Evolutionary conservation across 2,113 vertebrate genomes (phyloP).

Genomic region (Xenotilapia flavipinnis): DNA sequence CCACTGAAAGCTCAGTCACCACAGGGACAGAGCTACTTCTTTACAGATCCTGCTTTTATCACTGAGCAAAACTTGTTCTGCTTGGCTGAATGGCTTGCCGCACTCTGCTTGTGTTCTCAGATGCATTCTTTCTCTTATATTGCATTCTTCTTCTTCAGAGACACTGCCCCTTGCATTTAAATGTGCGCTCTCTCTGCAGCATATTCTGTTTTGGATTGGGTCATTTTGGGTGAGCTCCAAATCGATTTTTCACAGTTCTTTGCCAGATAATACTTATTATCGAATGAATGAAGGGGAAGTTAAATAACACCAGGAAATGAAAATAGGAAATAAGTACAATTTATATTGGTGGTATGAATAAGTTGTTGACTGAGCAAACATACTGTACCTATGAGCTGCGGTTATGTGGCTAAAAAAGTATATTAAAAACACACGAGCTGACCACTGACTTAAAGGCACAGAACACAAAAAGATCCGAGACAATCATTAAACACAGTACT

Average conservation of each 20-base stretch:
- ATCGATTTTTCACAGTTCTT: constrained; percentile 11
- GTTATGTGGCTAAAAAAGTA: background rate
- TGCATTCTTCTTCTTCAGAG: background rate
- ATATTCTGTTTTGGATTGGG: background rate
- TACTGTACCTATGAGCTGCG: background rate
- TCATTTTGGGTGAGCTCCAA: background rate
- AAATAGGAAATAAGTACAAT: constrained; percentile 41
- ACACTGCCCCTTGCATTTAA: constrained; percentile 17
- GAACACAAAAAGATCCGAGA: background rate
- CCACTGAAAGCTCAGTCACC: constrained; percentile 15
- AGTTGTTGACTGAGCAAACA: background rate
- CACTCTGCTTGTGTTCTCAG: background rate
- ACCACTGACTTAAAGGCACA: background rate
- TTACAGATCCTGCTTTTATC: constrained; percentile 32
- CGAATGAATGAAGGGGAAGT: constrained; percentile 32
- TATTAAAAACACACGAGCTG: background rate
- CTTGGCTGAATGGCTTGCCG: background rate
- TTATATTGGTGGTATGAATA: background rate
- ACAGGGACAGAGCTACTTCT: constrained; percentile 15
- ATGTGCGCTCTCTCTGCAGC: background rate
- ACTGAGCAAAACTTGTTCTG: background rate
- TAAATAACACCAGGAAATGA: constrained; percentile 35
- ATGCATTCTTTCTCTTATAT: background rate
- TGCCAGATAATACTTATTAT: constrained; percentile 24
- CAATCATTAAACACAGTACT: background rate